Evolutionary conservation across 2,113 vertebrate species (phyloP).

Genomic region (Eretmochelys imbricata): DNA sequence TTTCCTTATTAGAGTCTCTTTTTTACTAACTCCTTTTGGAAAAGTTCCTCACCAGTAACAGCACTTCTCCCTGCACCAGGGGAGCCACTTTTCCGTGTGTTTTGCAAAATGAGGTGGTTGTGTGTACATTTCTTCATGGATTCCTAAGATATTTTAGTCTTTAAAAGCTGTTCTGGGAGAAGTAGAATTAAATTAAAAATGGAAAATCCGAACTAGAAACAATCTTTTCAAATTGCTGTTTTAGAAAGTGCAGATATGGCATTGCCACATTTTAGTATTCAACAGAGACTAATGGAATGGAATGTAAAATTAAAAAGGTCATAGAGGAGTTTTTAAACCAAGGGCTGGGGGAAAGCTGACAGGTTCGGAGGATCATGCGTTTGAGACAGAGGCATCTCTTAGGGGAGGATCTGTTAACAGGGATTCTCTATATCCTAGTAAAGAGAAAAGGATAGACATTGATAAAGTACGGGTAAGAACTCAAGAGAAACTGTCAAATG

Average conservation of each 20-base stretch:
- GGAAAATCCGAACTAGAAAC: background rate
- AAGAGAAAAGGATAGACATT: background rate
- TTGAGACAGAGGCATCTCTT: background rate
- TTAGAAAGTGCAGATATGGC: background rate
- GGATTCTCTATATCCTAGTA: background rate
- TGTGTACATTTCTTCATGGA: background rate
- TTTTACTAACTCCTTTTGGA: background rate
- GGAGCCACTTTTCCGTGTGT: background rate
- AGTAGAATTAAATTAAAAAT: conserved; percentile 1
- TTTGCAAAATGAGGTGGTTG: fast-evolving
- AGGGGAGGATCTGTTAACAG: background rate
- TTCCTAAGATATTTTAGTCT: no score
- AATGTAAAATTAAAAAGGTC: background rate
- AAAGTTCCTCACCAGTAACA: background rate
- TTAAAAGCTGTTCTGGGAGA: background rate
- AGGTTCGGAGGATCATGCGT: background rate
- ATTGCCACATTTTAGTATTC: conserved; percentile 1
- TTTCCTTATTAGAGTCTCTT: background rate
- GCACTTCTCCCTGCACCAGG: background rate
- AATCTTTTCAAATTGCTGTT: background rate
- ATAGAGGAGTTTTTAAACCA: background rate
- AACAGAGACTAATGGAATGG: background rate
- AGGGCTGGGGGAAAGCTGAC: background rate
- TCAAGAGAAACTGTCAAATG: background rate
- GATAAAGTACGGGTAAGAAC: background rate